A percentile compares a stretch with the other conserved stretches of the same genome.
These are phyloP conservation scores for Hydropsyche tenuis DNA, from an alignment of 1,140 invertebrate genomes.

Conservation along the genomic window DNA sequence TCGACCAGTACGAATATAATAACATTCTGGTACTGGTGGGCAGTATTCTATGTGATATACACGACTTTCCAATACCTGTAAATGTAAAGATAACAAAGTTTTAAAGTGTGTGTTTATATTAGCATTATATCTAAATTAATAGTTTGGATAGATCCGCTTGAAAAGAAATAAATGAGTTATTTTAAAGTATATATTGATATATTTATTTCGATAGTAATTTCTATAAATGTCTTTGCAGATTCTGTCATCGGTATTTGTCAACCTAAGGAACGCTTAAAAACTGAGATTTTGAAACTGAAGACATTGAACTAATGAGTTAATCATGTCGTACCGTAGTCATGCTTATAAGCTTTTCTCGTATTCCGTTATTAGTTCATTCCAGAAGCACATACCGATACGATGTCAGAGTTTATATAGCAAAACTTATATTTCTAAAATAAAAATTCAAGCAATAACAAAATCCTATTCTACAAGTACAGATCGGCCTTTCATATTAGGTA, in stretches of 20 bases:
- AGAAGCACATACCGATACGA: neutral
- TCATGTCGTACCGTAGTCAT: neutral
- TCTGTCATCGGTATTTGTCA: neutral
- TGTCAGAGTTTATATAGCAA: neutral
- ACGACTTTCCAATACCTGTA: constrained; percentile 81
- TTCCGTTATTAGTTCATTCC: neutral
- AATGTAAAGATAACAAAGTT: too few species aligned
- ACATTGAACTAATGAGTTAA: neutral
- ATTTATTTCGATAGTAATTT: neutral
- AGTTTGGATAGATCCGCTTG: too few species aligned
- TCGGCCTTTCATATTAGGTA: constrained; percentile 73
- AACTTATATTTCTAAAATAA: too few species aligned
- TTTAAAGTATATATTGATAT: neutral
- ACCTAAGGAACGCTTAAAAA: neutral
- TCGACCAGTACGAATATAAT: constrained; percentile 77
- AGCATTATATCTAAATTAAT: too few species aligned
- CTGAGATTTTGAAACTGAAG: neutral
- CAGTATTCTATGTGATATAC: constrained; percentile 78
- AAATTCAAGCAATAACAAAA: too few species aligned
- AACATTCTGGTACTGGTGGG: constrained; percentile 76
- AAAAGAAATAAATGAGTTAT: too few species aligned
- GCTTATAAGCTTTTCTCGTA: neutral
- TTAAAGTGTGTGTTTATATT: too few species aligned
- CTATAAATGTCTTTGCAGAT: constrained; percentile 16
- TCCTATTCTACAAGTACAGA: neutral